Evolutionary conservation across 1,140 invertebrate species (phyloP), one percentile per base, ranked within the genome.

Genomic region (Penaeus indicus): DNA sequence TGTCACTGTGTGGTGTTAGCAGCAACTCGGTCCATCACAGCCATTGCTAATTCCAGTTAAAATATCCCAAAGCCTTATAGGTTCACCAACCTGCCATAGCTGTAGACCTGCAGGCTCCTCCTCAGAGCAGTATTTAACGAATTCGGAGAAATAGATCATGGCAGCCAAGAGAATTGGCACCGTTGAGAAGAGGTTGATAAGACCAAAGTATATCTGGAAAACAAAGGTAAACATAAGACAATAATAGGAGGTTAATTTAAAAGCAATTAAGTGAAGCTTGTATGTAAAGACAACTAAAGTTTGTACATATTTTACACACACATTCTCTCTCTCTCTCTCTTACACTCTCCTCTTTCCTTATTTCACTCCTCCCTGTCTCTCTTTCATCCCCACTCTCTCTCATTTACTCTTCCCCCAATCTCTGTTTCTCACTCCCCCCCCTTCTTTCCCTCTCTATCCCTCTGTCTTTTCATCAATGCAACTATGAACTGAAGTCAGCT

Each of bases 121-220:
- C 83, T 88, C 85, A 64, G 89, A 84, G 85, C 88, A 90, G 60
- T 89, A 91, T 21, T 86, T 75, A 69, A 62, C 81, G 64, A 91
- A 90, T 4, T 91, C 90, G 27, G 90, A 90, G 64, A 91, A 91
- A 85, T 91, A 89, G 25, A 89, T 78, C 88, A 90, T 89, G 25
- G 88, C 82, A n/a, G 89, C 90, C 42, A 91, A 62, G 27, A 91
- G 89, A 64, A 91, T 86, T 1, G 90, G 90, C 18, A 91, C 89
- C 32, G 89, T 90, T 32, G 89, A 90, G 25, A 91, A 80, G n/a
- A 91, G 82, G 77, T 90, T 89, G 80, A 91, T 89, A 60, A 91
- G 83, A 19, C 72, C 82, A 82, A 91, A 91, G 84, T 88, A 91
- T 72, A 89, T 86, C 91, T 90, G 90, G 42, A 87, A 67, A 64